phyloP scores from a whole-genome alignment of 30 jellyfish, hydroid and myxozoan genomes.

The Kudoa iwatai region DNA sequence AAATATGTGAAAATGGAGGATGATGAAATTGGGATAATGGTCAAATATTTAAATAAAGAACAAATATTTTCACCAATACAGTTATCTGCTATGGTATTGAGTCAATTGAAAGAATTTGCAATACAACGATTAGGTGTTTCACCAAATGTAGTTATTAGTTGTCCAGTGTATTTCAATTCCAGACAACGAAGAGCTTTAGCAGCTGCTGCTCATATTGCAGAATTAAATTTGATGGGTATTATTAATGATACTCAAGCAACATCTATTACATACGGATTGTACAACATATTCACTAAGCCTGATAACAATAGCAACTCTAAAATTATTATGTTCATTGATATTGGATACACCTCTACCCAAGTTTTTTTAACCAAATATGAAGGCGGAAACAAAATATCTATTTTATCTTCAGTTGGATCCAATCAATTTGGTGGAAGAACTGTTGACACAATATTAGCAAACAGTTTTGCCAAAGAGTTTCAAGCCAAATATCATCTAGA shows the following conservation, averaged over 20 bases:
- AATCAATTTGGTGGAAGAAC: conserved; percentile 69
- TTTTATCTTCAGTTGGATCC: neutral
- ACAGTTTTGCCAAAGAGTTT: conserved; percentile 29
- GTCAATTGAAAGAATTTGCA: neutral
- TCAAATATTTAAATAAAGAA: neutral
- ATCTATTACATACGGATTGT: conserved; percentile 38
- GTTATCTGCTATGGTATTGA: neutral
- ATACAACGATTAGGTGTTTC: neutral
- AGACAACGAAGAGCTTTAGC: conserved; percentile 30
- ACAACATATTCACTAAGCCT: conserved; percentile 45
- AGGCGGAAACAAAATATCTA: conserved; percentile 20
- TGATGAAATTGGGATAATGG: conserved; percentile 33
- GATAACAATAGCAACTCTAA: conserved; percentile 49
- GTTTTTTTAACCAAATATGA: conserved; percentile 34
- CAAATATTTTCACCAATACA: neutral
- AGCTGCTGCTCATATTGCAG: conserved; percentile 28
- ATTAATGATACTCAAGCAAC: conserved; percentile 40
- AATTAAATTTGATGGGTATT: conserved; percentile 22
- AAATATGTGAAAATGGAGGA: conserved; percentile 5
- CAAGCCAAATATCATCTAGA: conserved; percentile 1
- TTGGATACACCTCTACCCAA: conserved; percentile 55
- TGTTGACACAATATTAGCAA: conserved; percentile 10
- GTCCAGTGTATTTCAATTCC: conserved; percentile 44
- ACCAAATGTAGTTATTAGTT: conserved; percentile 2
- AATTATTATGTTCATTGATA: conserved; percentile 37